Evolutionary conservation across 1,140 invertebrate species (phyloP).

Genomic region (Drosophila lini): DNA sequence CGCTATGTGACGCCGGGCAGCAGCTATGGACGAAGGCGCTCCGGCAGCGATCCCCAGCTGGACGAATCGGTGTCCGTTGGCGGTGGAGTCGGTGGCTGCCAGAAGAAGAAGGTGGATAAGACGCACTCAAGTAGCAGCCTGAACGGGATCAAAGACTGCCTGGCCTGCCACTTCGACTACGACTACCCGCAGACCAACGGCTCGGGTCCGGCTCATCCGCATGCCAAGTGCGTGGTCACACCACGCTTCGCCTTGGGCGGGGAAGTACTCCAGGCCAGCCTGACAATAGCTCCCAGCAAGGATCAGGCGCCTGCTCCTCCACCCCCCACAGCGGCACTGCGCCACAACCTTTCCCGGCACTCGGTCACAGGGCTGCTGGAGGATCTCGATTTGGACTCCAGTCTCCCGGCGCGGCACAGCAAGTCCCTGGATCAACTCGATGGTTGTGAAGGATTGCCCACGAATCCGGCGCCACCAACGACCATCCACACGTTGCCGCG

Average conservation of each 20-base stretch:
- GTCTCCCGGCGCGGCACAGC: constrained; percentile 88
- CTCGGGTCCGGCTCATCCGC: constrained; percentile 59
- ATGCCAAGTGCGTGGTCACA: constrained; percentile 79
- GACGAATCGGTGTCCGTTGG: constrained; percentile 38
- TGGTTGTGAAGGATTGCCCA: constrained; percentile 58
- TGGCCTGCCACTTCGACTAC: constrained; percentile 67
- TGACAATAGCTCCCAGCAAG: constrained; percentile 83
- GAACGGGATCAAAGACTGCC: constrained; percentile 72
- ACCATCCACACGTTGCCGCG: constrained; percentile 60
- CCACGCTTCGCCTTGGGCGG: constrained; percentile 79
- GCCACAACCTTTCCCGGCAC: constrained; percentile 85
- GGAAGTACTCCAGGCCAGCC: constrained; percentile 83
- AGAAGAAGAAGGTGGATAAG: constrained; percentile 65
- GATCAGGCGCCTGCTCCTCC: constrained; percentile 27
- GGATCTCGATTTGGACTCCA: constrained; percentile 54
- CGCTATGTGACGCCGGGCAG: constrained; percentile 88
- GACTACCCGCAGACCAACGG: constrained; percentile 67
- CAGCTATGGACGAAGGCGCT: constrained; percentile 87
- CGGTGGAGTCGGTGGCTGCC: constrained; percentile 6
- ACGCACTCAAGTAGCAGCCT: constrained; percentile 73
- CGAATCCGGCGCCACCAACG: constrained; percentile 9
- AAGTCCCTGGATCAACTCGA: constrained; percentile 91
- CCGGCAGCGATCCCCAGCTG: constrained; percentile 80
- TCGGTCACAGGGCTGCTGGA: constrained; percentile 87
- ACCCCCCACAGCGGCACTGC: constrained; percentile 34